Base-by-base conservation (phyloP, 2,797 vertebrate genomes). In the Sebastes itinus region DNA sequence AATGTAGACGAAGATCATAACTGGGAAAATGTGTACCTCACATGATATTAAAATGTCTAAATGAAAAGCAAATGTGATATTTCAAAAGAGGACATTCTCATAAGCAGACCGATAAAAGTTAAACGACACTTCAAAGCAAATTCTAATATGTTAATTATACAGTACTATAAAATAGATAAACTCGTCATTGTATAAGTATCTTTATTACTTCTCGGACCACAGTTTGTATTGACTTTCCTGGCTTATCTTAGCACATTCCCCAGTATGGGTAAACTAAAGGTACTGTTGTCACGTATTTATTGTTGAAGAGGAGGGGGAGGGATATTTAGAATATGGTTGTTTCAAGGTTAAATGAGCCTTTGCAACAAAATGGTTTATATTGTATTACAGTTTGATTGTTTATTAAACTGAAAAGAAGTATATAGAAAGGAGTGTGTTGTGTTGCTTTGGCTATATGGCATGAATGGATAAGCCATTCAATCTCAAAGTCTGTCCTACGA, bases 211-310 rank as follows among this genome's bases (percentile, higher is more conserved):
- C 2, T 27, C 10, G 65, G 56, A 77, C 11, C 42, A 63, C 46
- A 75, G 12, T 30, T 35, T 63, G 7, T 59, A 27, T 74, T 52
- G 49, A 69, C 65, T 42, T 79, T 60, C 20, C 68, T 79, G 42
- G 11, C 9, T 56, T 73, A 33, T 27, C 16, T 54, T 58, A 23
- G n/a, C 9, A 64, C 33, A 76, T 69, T 58, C 22, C 23, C 20
- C n/a, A 42, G 12, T 38, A 7, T 8, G 46, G 7, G 54, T 72
- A 22, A 66, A 55, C 16, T 60, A 56, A 66, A 25, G 55, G 3
- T 3, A 11, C 22, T 63, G 32, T 46, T 23, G 7, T 56, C 9
- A 33, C 22, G 18, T 60, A 49, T 75, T 20, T 27, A 35, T 14
- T 60, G 12, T 13, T 60, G 16, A 68, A 52, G 27, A 56, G 12